Percentiles rank a stretch among this genome's conserved stretches.
phyloP scores from a whole-genome alignment of 2,888 invertebrate species.

The Drosophila merina region DNA sequence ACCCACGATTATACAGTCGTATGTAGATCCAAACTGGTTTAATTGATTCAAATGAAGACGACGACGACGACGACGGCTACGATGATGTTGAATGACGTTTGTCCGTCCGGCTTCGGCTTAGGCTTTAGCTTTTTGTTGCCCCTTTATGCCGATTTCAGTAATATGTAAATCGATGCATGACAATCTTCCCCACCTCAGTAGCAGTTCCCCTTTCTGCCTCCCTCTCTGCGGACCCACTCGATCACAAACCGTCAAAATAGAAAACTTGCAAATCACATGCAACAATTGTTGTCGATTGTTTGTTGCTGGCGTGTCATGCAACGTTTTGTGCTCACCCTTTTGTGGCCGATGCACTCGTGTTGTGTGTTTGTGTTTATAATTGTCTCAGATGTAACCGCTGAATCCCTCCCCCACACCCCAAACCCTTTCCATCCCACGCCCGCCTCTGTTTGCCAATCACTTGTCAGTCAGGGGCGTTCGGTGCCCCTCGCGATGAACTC shows the following conservation, averaged over 20 bases:
- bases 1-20: conserved; percentile 22
- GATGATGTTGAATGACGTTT: conserved; percentile 59
- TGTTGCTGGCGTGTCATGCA: conserved; percentile 61
- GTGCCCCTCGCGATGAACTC: conserved; percentile 59
- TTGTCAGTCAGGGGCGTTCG: conserved; percentile 73
- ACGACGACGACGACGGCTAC: conserved; percentile 27
- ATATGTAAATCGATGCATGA: conserved; percentile 68
- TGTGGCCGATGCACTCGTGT: conserved; percentile 40
- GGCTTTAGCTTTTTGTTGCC: conserved; percentile 43
- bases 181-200: conserved; percentile 24
- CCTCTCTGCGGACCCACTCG: conserved; percentile 7
- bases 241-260: conserved; percentile 31
- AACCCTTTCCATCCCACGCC: background rate
- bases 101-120: conserved; percentile 38
- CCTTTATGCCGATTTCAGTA: conserved; percentile 42
- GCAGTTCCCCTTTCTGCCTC: conserved; percentile 29
- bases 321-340: conserved; percentile 54
- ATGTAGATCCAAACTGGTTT: conserved; percentile 52
- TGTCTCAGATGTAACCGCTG: conserved; percentile 45
- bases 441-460: conserved; percentile 20
- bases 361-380: conserved; percentile 63
- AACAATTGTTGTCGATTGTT: conserved; percentile 50
- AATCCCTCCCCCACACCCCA: conserved; percentile 3
- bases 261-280: conserved; percentile 65
- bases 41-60: conserved; percentile 74